These are phyloP conservation scores for Salpingus planirostris DNA, from an alignment of 2,888 invertebrate genomes.

Conservation along the genomic window DNA sequence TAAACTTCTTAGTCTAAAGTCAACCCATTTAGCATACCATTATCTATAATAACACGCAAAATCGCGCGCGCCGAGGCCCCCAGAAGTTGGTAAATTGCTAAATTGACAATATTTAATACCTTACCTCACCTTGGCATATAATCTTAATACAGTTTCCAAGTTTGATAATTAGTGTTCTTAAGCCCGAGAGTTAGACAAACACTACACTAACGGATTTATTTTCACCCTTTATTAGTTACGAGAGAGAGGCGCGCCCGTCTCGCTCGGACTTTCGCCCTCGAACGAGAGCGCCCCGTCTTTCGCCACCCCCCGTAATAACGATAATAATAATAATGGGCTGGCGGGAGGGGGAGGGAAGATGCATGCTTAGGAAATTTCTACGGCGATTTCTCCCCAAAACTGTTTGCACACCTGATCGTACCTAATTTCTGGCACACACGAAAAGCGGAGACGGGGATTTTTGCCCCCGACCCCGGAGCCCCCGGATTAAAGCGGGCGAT, in stretches of 20 bases:
- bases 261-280: conserved; percentile 2
- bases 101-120: conserved; percentile 44
- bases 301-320: conserved; percentile 1
- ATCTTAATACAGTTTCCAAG: conserved; percentile 45
- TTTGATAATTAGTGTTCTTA: conserved; percentile 45
- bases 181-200: conserved; percentile 42
- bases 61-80: conserved; percentile 28
- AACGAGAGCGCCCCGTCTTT: conserved; percentile 4
- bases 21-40: conserved; percentile 41
- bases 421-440: too few species aligned
- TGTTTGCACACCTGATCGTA: conserved; percentile 28
- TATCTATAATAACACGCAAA: conserved; percentile 41
- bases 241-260: conserved; percentile 7
- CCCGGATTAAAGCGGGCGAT: too few species aligned
- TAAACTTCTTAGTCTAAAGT: conserved; percentile 38
- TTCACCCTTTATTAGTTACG: conserved; percentile 23
- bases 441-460: too few species aligned
- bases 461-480: too few species aligned
- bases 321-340: too few species aligned
- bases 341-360: too few species aligned
- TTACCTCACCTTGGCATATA: conserved; percentile 38
- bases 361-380: conserved; percentile 11
- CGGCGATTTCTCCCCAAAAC: conserved; percentile 20
- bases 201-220: conserved; percentile 39
- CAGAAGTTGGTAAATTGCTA: conserved; percentile 41